Evolutionary conservation across 2,113 vertebrate species (phyloP).

Genomic region (Petromus typicus): DNA sequence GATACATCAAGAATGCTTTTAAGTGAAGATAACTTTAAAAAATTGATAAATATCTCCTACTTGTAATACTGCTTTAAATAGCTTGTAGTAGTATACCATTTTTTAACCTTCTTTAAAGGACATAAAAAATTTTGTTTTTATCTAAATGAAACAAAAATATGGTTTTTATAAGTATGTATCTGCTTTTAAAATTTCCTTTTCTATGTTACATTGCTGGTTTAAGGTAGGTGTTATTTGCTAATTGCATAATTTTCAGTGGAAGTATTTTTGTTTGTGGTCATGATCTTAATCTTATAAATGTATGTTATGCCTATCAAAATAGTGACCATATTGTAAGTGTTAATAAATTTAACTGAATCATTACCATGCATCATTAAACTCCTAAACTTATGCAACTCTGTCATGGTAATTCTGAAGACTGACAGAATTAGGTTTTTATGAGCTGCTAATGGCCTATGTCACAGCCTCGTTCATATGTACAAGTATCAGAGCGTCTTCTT

Average conservation of each 20-base stretch:
- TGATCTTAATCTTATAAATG: slow-evolving; percentile 35
- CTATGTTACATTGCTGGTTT: slow-evolving; percentile 4
- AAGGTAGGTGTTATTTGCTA: slow-evolving; percentile 36
- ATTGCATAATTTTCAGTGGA: neutral
- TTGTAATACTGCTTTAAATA: slow-evolving; percentile 23
- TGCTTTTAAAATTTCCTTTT: slow-evolving; percentile 35
- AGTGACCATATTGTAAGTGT: neutral
- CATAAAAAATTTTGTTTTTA: slow-evolving; percentile 27
- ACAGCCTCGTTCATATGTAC: neutral
- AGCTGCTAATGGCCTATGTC: neutral
- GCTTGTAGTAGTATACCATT: neutral
- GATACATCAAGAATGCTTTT: slow-evolving; percentile 15
- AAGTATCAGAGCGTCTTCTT: neutral
- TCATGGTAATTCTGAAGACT: neutral
- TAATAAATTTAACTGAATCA: neutral
- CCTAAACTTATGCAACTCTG: neutral
- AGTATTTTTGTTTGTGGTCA: slow-evolving; percentile 37
- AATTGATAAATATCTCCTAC: slow-evolving; percentile 7
- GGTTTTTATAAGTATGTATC: slow-evolving; percentile 29
- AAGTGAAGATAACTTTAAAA: slow-evolving; percentile 35
- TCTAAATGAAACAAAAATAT: slow-evolving; percentile 26
- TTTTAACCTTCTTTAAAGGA: slow-evolving; percentile 40
- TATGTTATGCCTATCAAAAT: neutral
- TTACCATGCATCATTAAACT: neutral
- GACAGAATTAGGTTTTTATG: neutral